Percentiles rank a stretch among this genome's conserved stretches.
These are phyloP conservation scores for Patiria pectinifera DNA, from an alignment of 53 echinoderm and acorn worm genomes.

Conservation along the genomic window DNA sequence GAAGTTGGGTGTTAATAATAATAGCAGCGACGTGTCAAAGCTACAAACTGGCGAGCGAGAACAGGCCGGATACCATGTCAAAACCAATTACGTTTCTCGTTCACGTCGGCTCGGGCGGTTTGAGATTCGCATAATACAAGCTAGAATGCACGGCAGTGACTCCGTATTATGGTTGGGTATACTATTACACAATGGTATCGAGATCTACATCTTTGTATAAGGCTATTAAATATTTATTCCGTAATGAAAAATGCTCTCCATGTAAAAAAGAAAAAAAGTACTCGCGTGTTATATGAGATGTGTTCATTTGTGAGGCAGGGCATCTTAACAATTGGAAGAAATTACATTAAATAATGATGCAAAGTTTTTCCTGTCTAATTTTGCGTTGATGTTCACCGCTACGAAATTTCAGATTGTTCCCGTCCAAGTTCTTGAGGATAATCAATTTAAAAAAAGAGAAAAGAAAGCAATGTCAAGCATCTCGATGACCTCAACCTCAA, in stretches of 20 bases:
- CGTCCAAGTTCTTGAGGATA: background rate
- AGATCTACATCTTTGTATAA: background rate
- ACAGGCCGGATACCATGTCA: constrained; percentile 46
- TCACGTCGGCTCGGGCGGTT: background rate
- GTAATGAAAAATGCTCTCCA: background rate
- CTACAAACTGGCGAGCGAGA: constrained; percentile 42
- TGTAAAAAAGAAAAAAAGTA: background rate
- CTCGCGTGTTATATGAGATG: background rate
- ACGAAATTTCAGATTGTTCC: too few species aligned
- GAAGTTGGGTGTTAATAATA: constrained; percentile 45
- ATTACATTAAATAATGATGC: background rate
- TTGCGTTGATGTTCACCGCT: too few species aligned
- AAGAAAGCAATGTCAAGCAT: too few species aligned
- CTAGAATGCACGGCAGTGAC: background rate
- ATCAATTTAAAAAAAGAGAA: background rate
- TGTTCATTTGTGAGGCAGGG: background rate
- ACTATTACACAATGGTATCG: background rate
- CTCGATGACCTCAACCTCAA: constrained; percentile 30
- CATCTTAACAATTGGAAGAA: background rate
- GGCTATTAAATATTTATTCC: background rate
- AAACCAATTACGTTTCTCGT: constrained; percentile 40
- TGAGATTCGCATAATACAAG: background rate
- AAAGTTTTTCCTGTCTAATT: background rate
- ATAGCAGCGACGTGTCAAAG: constrained; percentile 54
- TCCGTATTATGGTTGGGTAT: background rate